Conservation (phyloP, 2,113 vertebrate genomes). For the Syrmaticus mikado region DNA sequence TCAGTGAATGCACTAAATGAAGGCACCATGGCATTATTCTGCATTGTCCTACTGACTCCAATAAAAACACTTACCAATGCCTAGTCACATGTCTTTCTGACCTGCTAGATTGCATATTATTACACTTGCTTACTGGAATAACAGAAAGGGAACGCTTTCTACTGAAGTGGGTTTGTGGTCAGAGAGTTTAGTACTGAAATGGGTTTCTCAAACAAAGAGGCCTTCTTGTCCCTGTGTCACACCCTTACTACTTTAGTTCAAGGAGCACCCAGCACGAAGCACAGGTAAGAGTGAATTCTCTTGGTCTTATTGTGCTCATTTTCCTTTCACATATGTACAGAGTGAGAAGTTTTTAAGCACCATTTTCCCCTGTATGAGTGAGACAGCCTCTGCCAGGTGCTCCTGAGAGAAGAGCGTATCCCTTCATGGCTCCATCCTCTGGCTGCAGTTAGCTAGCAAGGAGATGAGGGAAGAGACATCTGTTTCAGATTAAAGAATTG, state of each 20-base stretch:
- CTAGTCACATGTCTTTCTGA: slow-evolving; percentile 42
- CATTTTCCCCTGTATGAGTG: neutral
- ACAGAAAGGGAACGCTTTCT: neutral
- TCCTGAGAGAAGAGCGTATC: neutral
- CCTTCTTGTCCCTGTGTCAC: accelerated
- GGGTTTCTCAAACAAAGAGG: neutral
- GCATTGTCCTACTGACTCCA: slow-evolving; percentile 41
- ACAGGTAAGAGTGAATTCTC: neutral
- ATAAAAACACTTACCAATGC: slow-evolving; percentile 37
- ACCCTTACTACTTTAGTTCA: neutral
- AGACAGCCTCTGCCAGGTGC: neutral
- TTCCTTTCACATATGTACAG: neutral
- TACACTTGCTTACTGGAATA: slow-evolving; percentile 27
- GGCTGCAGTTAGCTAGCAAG: neutral
- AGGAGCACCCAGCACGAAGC: neutral
- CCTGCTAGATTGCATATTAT: neutral
- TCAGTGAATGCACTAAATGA: slow-evolving; percentile 49
- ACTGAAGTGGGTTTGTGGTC: neutral
- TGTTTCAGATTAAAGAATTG: slow-evolving; percentile 38
- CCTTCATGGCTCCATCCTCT: neutral
- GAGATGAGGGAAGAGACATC: neutral
- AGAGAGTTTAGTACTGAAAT: neutral
- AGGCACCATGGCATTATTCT: slow-evolving; percentile 29
- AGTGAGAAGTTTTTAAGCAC: neutral
- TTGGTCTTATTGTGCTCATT: neutral